phyloP scores from a whole-genome alignment of 2,113 vertebrate genomes.

The Anhinga anhinga region DNA sequence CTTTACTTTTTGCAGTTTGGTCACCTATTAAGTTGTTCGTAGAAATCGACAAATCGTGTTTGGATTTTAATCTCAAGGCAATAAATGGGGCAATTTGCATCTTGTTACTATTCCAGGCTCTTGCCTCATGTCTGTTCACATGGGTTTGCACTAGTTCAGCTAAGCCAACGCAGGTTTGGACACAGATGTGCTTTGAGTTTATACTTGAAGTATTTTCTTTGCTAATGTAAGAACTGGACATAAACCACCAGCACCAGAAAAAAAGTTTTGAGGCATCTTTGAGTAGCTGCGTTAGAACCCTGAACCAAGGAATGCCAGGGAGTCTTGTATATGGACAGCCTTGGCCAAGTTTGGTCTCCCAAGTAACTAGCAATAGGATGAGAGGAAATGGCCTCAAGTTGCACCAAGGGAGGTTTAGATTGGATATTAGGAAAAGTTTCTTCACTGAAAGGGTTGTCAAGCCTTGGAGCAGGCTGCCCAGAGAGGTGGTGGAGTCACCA shows the following conservation, averaged over 20 bases:
- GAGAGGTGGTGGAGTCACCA: too few species aligned
- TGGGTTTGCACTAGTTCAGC: neutral
- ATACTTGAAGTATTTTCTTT: neutral
- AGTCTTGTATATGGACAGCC: neutral
- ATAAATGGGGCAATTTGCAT: neutral
- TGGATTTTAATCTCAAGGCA: neutral
- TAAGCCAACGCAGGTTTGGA: neutral
- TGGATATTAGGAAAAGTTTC: too few species aligned
- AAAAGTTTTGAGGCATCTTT: neutral
- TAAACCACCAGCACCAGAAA: neutral
- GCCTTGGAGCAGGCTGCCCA: too few species aligned
- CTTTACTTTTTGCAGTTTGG: neutral
- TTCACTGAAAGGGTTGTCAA: too few species aligned
- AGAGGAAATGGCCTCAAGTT: too few species aligned
- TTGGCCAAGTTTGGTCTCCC: neutral
- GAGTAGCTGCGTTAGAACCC: neutral
- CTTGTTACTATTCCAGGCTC: accelerated
- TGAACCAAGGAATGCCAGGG: neutral
- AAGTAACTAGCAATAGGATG: too few species aligned
- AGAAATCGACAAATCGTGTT: neutral
- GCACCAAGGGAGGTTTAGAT: too few species aligned
- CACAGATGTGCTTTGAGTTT: neutral
- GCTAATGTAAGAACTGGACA: neutral
- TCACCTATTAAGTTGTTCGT: neutral
- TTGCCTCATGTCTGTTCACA: neutral